phyloP scores from a whole-genome alignment of 1,140 invertebrate species.

The Ceratosolen fusciceps region DNA sequence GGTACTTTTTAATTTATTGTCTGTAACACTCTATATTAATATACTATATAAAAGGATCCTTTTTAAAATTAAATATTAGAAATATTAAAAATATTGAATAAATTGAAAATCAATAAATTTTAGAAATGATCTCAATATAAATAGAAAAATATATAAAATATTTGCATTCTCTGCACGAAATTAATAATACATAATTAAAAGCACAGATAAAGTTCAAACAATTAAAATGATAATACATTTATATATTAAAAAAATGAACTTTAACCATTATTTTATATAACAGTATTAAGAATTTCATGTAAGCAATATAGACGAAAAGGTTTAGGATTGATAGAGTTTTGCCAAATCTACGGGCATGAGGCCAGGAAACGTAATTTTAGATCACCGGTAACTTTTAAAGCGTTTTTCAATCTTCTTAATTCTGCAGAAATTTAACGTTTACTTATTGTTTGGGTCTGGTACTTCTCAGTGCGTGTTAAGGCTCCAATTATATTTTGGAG shows the following conservation, averaged over 20 bases:
- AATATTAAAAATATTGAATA: no score
- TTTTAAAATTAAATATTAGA: no score
- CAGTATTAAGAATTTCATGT: background rate
- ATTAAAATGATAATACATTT: no score
- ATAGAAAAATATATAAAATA: no score
- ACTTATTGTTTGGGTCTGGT: conserved; percentile 58
- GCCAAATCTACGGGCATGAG: conserved; percentile 57
- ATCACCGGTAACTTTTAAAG: conserved; percentile 49
- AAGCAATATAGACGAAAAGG: conserved; percentile 59
- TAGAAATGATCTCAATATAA: no score
- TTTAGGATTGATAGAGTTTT: conserved; percentile 26
- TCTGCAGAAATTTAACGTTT: conserved; percentile 55
- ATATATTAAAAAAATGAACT: no score
- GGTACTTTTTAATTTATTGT: conserved; percentile 49
- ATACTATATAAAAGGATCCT: no score
- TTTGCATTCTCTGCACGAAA: no score
- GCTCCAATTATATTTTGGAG: conserved; percentile 60
- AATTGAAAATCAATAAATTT: no score
- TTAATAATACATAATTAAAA: no score
- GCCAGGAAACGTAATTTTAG: conserved; percentile 61
- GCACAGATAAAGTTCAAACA: no score
- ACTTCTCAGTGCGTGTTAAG: conserved; percentile 58
- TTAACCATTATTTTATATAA: no score
- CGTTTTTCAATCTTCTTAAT: conserved; percentile 57
- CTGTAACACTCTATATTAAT: background rate